Base-by-base conservation (phyloP, 2,888 invertebrate genomes). In the Hyles lineata region DNA sequence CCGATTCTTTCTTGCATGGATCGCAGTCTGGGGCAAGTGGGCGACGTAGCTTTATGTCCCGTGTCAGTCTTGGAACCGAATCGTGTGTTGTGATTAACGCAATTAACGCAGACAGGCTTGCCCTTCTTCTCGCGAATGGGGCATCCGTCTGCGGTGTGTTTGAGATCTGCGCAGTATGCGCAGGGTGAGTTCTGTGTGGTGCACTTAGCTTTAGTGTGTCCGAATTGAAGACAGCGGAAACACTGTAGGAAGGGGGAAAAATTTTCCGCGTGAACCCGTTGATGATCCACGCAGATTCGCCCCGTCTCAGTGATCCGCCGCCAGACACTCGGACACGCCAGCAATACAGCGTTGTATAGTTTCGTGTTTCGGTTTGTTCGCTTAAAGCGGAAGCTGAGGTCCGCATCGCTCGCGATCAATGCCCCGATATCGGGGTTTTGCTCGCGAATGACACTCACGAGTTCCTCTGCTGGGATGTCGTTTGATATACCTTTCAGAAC, bases 201-300 rank as follows among this genome's bases (percentile, higher is more conserved):
- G 73, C 80, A 80, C 0, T 60, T 60, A 1, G 52, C 70, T 0
- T 70, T 72, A 1, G 75, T 74, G 70, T 79, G 79, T 0, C 79
- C 80, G 52, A 74, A 79, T 15, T 74, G 74, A 7, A 79, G 21
- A 61, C 80, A 79, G 15, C 72, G 70, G 52, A 32, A 76, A 43
- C 79, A 79, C 21, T 80, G 79, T 0, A 75, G 7, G 0, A 80
- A 19, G 0, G 80, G 78, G 0, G 74, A 72, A 23, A 75, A 74
- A 3, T 77, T 72, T 4, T 74, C 74, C 0, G 70, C 74, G 3
- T 71, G 74, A 0, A 78, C 67, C 8, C 70, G 58, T 6, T 79
- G 76, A 19, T 76, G 75, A 17, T 79, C 78, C 0, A 79, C 21
- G 5, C 75, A 74, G 0, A 78, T 4, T 21, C 50, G 69, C 4